Percentiles rank a stretch among this genome's conserved stretches.
Evolutionary conservation across 2,113 vertebrate species (phyloP).

Genomic region (Lates calcarifer): DNA sequence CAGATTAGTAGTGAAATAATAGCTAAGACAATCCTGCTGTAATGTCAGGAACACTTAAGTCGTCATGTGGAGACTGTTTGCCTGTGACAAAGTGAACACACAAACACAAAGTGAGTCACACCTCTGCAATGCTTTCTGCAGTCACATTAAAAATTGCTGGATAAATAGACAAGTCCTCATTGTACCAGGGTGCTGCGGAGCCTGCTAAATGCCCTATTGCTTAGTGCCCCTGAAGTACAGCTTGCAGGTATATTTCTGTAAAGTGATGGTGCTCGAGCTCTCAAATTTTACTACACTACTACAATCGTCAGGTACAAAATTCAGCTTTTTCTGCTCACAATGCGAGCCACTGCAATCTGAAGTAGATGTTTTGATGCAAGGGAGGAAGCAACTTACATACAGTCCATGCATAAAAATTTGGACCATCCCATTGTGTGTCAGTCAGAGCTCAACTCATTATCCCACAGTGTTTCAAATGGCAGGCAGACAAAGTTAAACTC

Average conservation of each 20-base stretch:
- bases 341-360: neutral
- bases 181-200: no score
- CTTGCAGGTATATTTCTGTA: neutral
- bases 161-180: neutral
- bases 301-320: neutral
- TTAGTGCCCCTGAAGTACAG: neutral
- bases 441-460: conserved; percentile 45
- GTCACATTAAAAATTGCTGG: neutral
- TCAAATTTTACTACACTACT: neutral
- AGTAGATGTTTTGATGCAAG: neutral
- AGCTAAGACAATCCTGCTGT: neutral
- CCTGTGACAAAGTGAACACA: neutral
- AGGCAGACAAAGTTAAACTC: conserved; percentile 59
- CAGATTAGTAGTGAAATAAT: neutral
- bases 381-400: neutral
- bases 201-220: neutral
- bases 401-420: neutral
- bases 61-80: neutral
- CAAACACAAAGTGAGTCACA: neutral
- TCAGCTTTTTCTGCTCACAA: neutral
- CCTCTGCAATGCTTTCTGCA: neutral
- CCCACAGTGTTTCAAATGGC: conserved; percentile 31
- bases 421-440: neutral
- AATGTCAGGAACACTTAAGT: neutral
- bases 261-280: neutral